Evolutionary conservation across 2,113 vertebrate genomes (phyloP).

Genomic region (Pollachius pollachius): DNA sequence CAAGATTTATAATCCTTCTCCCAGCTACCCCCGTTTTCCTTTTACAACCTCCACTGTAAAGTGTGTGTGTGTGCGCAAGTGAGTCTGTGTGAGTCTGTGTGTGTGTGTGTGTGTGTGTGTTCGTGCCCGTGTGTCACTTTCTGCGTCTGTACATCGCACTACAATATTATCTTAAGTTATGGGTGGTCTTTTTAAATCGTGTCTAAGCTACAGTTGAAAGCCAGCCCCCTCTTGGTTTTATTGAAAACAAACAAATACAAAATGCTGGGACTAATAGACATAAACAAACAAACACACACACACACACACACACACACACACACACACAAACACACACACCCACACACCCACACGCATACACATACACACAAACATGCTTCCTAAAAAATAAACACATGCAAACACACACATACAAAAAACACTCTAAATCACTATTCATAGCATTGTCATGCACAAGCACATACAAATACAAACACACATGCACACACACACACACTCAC

Average conservation of each 20-base stretch:
- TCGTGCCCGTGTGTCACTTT: conserved; percentile 20
- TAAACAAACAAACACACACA: background rate
- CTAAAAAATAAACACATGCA: background rate
- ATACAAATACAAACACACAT: conserved; percentile 1
- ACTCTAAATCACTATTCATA: no score
- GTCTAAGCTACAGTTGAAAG: conserved; percentile 10
- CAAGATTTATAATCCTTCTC: conserved; percentile 62
- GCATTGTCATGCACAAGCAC: background rate
- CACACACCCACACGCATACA: background rate
- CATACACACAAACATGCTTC: background rate
- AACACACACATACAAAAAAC: background rate
- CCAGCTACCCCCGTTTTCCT: conserved; percentile 39
- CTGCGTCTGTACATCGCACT: conserved; percentile 38
- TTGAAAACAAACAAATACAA: background rate
- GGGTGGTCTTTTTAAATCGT: conserved; percentile 33
- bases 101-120: background rate
- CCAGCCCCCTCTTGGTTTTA: background rate
- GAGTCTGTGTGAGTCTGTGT: conserved; percentile 9
- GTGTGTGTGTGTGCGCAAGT: background rate
- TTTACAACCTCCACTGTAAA: conserved; percentile 8
- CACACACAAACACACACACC: background rate
- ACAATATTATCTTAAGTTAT: conserved; percentile 40
- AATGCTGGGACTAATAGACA: background rate
- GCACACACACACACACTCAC: background rate
- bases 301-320: background rate